Percentiles rank a stretch among this genome's conserved stretches.
Conservation (phyloP, 2,113 vertebrate genomes). For the Melanostigma gelatinosum region DNA sequence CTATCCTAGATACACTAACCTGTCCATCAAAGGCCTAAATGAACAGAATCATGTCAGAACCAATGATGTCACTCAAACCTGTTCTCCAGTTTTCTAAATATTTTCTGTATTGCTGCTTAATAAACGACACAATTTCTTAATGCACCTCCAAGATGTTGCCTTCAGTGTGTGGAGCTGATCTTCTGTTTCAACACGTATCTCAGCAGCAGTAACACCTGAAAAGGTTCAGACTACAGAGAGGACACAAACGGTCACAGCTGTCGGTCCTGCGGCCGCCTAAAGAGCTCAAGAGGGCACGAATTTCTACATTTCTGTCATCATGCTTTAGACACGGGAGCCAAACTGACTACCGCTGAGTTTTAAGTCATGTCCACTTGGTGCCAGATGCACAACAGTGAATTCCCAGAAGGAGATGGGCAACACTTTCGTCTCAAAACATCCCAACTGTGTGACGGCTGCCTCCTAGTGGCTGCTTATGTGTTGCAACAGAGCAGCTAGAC, state of each 20-base stretch:
- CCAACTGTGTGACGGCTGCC: conserved; percentile 24
- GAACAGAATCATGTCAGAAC: conserved; percentile 20
- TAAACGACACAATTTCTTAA: not conserved
- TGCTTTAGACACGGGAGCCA: not conserved
- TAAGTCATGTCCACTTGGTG: too few relatives aligned
- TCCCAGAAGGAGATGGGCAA: not conserved
- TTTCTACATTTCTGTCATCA: not conserved
- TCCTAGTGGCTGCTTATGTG: conserved; percentile 48
- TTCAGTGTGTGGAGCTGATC: not conserved
- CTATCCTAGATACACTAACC: not conserved
- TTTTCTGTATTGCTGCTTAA: not conserved
- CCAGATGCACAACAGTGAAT: not conserved
- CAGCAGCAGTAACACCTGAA: not conserved
- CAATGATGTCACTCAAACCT: conserved; percentile 18
- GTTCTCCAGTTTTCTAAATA: not conserved
- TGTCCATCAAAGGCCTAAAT: not conserved
- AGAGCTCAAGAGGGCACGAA: not conserved
- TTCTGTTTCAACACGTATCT: not conserved
- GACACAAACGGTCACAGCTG: not conserved
- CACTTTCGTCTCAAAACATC: conserved; percentile 27
- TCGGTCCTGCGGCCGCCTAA: not conserved
- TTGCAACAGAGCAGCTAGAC: not conserved
- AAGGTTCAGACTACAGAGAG: not conserved
- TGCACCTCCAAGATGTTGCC: not conserved
- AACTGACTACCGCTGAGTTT: not conserved